Base-by-base conservation (phyloP, 2,113 vertebrate species). In the Eulemur macaco region DNA sequence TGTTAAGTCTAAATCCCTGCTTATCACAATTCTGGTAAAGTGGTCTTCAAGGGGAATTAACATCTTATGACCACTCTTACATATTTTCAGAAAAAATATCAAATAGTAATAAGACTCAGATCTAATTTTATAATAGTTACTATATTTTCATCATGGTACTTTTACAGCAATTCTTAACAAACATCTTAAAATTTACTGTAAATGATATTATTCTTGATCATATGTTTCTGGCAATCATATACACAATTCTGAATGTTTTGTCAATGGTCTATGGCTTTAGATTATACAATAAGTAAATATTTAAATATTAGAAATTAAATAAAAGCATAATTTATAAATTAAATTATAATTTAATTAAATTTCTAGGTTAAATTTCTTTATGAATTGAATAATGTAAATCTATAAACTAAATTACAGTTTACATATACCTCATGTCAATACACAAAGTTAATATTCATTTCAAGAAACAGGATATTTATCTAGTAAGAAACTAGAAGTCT, bases 331-430 rank as follows among this genome's bases (percentile, higher is more conserved):
- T 42, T 77, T 68, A 66, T 74, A 73, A 68, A 83, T 73, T 86
- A 78, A 69, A 68, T 77, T 97, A 54, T 8, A 63, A 86, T 58
- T 92, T 29, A 52, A 42, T 64, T 78, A 80, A 50, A 88, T 69
- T 54, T 39, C 56, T 20, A 94, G 27, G 47, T 60, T 39, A 74
- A 84, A 73, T 89, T 94, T 89, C 17, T 86, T 77, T 82, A n/a
- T 71, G 64, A 85, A 56, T 94, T 14, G 39, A 64, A 66, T 47
- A 90, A 85, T 76, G 8, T 17, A 69, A 42, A 78, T 39, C 63
- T 85, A 84, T 54, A 66, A 77, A 88, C 14, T 69, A 85, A 94
- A 96, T 94, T 50, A 84, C 68, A 78, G 20, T 91, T 91, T 50
- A 90, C 78, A 45, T 68, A 88, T 89, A 81, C 9, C 20, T 93